These are phyloP conservation scores for Scyliorhinus canicula DNA, from an alignment of 2,797 vertebrate genomes.

Conservation along the genomic window DNA sequence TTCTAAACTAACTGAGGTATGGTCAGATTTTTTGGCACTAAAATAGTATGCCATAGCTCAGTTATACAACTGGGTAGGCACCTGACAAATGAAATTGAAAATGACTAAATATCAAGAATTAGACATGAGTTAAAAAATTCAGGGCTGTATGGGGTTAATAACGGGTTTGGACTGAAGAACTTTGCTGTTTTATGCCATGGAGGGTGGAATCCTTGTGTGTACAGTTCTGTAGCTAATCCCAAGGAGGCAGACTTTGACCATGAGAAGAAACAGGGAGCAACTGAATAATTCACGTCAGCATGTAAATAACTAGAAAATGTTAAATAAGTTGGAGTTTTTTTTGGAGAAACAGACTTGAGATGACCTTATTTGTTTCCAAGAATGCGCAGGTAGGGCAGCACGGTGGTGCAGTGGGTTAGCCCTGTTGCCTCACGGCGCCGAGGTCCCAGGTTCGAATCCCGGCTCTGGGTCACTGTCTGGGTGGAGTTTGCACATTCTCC, in stretches of 20 bases:
- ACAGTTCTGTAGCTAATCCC: not conserved
- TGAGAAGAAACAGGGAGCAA: not conserved
- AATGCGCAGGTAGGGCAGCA: not conserved
- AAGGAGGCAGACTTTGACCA: not conserved
- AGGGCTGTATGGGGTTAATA: not conserved
- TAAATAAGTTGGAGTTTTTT: not conserved
- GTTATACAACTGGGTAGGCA: not conserved
- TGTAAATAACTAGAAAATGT: not conserved
- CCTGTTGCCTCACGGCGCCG: no score
- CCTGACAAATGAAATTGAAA: not conserved
- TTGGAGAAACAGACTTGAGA: slow-evolving; percentile 9
- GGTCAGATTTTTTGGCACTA: no score
- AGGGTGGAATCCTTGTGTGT: no score
- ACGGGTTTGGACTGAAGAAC: not conserved
- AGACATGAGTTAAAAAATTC: not conserved
- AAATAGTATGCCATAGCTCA: no score
- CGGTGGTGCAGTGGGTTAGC: no score
- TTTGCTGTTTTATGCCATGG: no score
- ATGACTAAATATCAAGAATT: not conserved
- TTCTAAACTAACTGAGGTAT: no score
- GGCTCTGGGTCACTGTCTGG: no score
- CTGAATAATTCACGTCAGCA: not conserved
- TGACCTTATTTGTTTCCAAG: not conserved
- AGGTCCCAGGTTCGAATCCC: no score
- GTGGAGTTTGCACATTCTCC: no score